Base-by-base conservation (phyloP, 2,797 vertebrate species). In the Tenualosa thibaudeaui region DNA sequence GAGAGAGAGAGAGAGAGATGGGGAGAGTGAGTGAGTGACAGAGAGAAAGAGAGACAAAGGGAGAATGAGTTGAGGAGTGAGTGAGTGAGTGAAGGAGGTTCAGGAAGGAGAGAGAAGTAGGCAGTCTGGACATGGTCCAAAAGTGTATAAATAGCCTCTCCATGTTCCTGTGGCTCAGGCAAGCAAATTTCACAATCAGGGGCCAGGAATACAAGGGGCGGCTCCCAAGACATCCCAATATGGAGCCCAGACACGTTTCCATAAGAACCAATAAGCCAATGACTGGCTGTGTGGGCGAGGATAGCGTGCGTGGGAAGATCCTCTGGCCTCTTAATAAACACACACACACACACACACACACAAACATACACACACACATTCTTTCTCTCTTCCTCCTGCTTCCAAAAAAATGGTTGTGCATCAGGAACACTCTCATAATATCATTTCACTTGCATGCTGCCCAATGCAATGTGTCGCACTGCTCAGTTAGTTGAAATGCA, bases 121-220 rank as follows among this genome's bases (percentile, higher is more conserved):
- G 90, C 82, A 65, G 93, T 91, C 93, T 95, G 94, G 95, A 94
- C 93, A 89, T 86, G 84, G 89, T 94, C 92, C 95, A 94, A 90
- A 90, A 89, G 91, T 94, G 95, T 95, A 95, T 96, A 96, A 96
- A 95, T 95, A 96, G 94, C 93, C 94, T 90, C 94, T 46, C 40
- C 71, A 78, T 92, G 92, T 94, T 94, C 94, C 89, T 94, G 94
- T 93, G 92, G 92, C 91, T 88, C 90, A 88, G 91, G 91, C 94
- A 93, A 94, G 94, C 90, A 92, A 82, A 93, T 94, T 93, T 93
- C 92, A 92, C 90, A 92, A 89, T 91, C 92, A 94, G 91, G 82
- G 89, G 91, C 86, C 91, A 93, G 91, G 94, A 95, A 90, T 88
- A 78, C 86, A 90, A 91, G 90, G 89, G 68, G 81, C 75, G 22